Evolutionary conservation across 1,140 invertebrate genomes (phyloP), one percentile per base, ranked within the genome.

Genomic region (Cyrtorhinus lividipennis): DNA sequence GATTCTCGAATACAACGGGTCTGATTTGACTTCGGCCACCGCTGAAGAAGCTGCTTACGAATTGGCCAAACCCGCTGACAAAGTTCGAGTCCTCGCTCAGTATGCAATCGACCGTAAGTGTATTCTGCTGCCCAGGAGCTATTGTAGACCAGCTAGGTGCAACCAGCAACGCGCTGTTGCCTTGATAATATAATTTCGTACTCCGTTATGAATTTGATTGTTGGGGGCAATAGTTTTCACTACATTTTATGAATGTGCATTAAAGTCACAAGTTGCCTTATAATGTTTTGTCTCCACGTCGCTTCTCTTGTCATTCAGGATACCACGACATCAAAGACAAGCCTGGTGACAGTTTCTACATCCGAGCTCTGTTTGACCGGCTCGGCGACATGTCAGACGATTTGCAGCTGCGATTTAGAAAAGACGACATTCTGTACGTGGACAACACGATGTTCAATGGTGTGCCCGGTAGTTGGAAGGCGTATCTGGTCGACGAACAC

Each of bases 381-480:
- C 82, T 82, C 53, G 83, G 83, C 46, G 84, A 92, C 70, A 77
- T 86, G 24, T 84, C 83, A 1, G 87, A 90, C 63, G 79, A 75
- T 63, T 74, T 78, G 72, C 88, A 86, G 70, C 78, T 98, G 58
- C 81, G 84, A 69, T 97, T 97, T 74, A 81, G 83, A 15, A 94
- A 92, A 70, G 92, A 96, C 72, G 92, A 96, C 71, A 88, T 97
- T 63, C 77, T 98, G 2, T 95, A 92, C 71, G 90, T 98, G 1
- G 93, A 97, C 71, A 95, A 95, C 71, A 97, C 93, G 0, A 86
- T 96, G 80, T 94, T 90, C 70, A 91, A 94, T 73, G 92, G 90
- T 2, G 87, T 88, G 2, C 88, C 91, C 12, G 90, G 92, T 0
- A 78, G 91, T 69, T 98, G 95, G 95, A 80, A 90, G 64, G 94